Evolutionary conservation across 2,888 invertebrate species (phyloP), one percentile per base, ranked within the genome.

Genomic region (Stenolophus ochropezus): DNA sequence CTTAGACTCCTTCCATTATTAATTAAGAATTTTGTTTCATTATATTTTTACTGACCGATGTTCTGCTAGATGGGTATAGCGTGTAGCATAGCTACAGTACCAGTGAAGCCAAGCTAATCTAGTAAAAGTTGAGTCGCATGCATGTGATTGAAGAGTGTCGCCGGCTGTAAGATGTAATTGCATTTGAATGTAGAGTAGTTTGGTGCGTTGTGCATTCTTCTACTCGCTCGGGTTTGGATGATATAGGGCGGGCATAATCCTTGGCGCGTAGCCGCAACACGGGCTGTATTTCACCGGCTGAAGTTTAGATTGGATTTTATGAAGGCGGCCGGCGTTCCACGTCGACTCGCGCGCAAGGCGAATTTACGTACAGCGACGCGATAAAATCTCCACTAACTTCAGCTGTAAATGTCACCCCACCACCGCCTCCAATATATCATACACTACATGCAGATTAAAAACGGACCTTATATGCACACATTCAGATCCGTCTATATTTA

Each of bases 251-350:
- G 42, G 47, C 80, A 80, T 80, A 80, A 80, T 80, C 80, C 73
- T 16, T 49, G 33, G 78, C 42, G 51, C 71, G 20, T 73, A 65
- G 80, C 73, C 80, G 58, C 80, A 80, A 73, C 56, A 47, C 47
- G 53, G 81, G 53, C 81, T 56, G 75, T 75, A 81, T 81, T 75
- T 81, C 81, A 81, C 81, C 42, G 86, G 87, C 84, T 89, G 89
- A 89, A 89, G 89, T 89, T 89, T 89, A 89, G 89, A 89, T 89
- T 89, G 88, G 89, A 89, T 89, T 89, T 89, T 88, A 87, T 89
- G 81, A 73, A 81, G 49, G 81, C 74, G 74, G 69, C 79, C 69
- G 20, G 33, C 18, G 53, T 33, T 42, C 33, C 33, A 42, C 18
- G 53, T 33, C 16, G 73, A 56, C 42, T 65, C 49, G 23, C 16